A percentile compares a stretch with the other conserved stretches of the same genome.
Evolutionary conservation across 2,888 invertebrate genomes (phyloP).

Genomic region (Coleophora deauratella): DNA sequence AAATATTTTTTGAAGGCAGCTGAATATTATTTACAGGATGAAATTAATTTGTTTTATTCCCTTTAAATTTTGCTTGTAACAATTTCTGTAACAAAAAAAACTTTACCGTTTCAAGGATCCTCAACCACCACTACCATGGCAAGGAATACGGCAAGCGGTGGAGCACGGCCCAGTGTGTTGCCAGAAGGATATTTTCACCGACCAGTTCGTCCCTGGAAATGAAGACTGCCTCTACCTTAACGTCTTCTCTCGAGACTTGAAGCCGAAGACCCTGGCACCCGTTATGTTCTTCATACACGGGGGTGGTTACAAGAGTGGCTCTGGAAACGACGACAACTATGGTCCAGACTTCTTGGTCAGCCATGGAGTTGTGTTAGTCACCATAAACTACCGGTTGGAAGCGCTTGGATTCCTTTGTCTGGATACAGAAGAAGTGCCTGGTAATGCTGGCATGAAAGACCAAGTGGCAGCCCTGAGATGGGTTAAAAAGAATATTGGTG

Average conservation of each 20-base stretch:
- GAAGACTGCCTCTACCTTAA: constrained; percentile 45
- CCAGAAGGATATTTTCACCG: constrained; percentile 31
- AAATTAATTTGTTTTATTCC: too few species aligned
- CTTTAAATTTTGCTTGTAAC: too few species aligned
- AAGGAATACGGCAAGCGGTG: constrained; percentile 35
- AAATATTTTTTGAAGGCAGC: too few species aligned
- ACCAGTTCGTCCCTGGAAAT: constrained; percentile 20
- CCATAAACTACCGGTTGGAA: constrained; percentile 70
- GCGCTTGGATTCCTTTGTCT: constrained; percentile 72
- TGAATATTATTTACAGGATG: too few species aligned
- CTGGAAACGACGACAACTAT: constrained; percentile 52
- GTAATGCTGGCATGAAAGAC: constrained; percentile 72
- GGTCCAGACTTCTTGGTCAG: constrained; percentile 71
- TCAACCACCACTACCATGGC: constrained; percentile 34
- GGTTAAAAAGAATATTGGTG: constrained; percentile 32
- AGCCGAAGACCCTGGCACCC: constrained; percentile 22
- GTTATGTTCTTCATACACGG: constrained; percentile 50
- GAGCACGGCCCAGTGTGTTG: constrained; percentile 37
- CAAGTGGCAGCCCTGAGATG: constrained; percentile 37
- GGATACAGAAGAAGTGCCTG: constrained; percentile 66
- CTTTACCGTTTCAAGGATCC: constrained; percentile 26
- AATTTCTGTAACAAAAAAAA: too few species aligned
- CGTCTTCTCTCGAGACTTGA: constrained; percentile 32
- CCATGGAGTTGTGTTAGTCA: constrained; percentile 68
- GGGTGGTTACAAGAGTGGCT: constrained; percentile 35